Base-by-base conservation (phyloP, 2,888 invertebrate genomes). In the Calameuta filiformis region DNA sequence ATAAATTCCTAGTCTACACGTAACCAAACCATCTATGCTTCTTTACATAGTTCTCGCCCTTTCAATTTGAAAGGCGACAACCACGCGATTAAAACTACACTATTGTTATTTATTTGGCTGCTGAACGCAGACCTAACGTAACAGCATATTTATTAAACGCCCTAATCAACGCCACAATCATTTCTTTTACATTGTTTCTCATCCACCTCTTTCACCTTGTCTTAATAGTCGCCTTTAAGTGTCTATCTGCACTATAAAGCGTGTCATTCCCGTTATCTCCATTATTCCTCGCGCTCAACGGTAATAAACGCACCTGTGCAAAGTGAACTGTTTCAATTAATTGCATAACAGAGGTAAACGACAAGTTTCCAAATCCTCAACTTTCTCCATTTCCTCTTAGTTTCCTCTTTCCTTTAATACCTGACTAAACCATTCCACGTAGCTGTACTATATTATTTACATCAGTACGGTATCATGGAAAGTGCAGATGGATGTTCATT, bases 1-100 rank as follows among this genome's bases (percentile, higher is more conserved):
- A 82, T 84, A 78, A 84, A 83, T 77, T 79, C 56, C 56, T 56
- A 56, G 23, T 56, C 56, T 56, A 56, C 56, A 23, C 9, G 56
- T 56, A 56, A 56, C 56, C 56, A 56, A 56, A 56, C 56, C 56
- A 56, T 56, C 68, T 69, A 75, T 77, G 37, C 77, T 68, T 77
- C 71, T 77, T 75, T 69, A 73, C 23, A 31, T 23, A 69, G 68
- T 12, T 71, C 3, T 23, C 12, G 31, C 12, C 12, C 34, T 71
- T 34, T 71, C 71, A 71, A 31, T 31, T 34, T 12, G 23, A 71
- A 71, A 71, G 71, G 4, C 31, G 56, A 56, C 23, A 56, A 15
- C 56, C 56, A 56, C 23, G 56, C 56, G 56, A 56, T 56, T 56
- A 56, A 56, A 56, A 2, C 9, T 56, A 56, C 23, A 56, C 56